A percentile compares a stretch with the other conserved stretches of the same genome.
Evolutionary conservation across 30 jellyfish, hydroid and myxozoan genomes (phyloP).

Genomic region (Aurelia sp.): DNA sequence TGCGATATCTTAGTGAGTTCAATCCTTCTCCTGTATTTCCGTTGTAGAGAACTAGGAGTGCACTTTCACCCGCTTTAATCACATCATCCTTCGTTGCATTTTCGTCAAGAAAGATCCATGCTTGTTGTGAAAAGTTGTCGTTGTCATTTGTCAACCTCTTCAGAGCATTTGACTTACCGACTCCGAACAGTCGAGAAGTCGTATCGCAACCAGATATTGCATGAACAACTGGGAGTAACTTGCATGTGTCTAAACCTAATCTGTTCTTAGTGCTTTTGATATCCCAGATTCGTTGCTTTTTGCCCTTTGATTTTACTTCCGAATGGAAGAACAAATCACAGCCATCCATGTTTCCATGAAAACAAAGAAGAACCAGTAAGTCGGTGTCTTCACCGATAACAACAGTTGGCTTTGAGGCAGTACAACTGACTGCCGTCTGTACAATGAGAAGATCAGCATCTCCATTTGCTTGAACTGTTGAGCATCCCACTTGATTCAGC

Average conservation of each 20-base stretch:
- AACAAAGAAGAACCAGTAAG: constrained; percentile 52
- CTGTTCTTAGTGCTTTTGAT: constrained; percentile 16
- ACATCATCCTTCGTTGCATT: constrained; percentile 25
- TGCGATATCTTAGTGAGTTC: constrained; percentile 24
- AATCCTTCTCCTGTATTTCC: constrained; percentile 22
- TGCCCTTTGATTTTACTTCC: constrained; percentile 11
- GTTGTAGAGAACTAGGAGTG: constrained; percentile 34
- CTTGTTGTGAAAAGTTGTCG: neutral
- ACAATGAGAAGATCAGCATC: constrained; percentile 61
- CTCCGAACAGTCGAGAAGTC: constrained; percentile 41
- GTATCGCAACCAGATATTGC: constrained; percentile 60
- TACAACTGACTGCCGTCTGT: constrained; percentile 21
- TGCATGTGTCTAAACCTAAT: constrained; percentile 29
- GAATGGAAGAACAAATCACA: constrained; percentile 13
- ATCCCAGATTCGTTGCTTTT: constrained; percentile 39
- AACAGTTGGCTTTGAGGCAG: constrained; percentile 31
- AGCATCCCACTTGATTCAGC: constrained; percentile 28
- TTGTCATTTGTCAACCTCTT: constrained; percentile 21
- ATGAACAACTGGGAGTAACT: constrained; percentile 22
- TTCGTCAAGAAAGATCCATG: constrained; percentile 11
- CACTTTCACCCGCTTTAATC: constrained; percentile 47
- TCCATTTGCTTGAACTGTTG: constrained; percentile 17
- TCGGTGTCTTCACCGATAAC: constrained; percentile 61
- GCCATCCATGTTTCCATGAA: constrained; percentile 44
- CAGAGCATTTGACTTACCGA: constrained; percentile 46